Conservation (phyloP, 2,888 invertebrate species). For the Acrobeloides nanus region DNA sequence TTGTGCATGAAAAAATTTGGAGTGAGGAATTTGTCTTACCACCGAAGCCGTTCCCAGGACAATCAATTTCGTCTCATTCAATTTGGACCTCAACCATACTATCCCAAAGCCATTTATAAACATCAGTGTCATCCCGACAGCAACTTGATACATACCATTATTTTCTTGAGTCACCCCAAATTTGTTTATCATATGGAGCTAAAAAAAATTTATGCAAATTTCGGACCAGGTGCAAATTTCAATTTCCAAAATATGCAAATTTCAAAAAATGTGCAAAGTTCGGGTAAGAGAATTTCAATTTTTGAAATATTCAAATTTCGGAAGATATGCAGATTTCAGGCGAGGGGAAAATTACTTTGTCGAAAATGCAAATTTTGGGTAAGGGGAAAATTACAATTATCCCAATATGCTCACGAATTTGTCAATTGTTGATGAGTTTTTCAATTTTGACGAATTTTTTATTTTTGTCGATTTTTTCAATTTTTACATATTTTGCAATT, state of each 20-base stretch:
- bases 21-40: slow-evolving; percentile 21
- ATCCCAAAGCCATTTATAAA: slow-evolving; percentile 38
- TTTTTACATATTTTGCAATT: too few species aligned
- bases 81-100: slow-evolving; percentile 30
- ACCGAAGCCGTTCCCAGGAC: slow-evolving; percentile 26
- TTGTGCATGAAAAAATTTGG: not conserved
- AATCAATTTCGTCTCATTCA: slow-evolving; percentile 32
- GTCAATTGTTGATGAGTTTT: not conserved
- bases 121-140: slow-evolving; percentile 32
- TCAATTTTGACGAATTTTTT: not conserved
- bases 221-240: slow-evolving; percentile 24
- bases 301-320: slow-evolving; percentile 24
- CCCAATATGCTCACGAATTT: too few species aligned
- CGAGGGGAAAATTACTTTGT: too few species aligned
- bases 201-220: slow-evolving; percentile 27
- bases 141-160: slow-evolving; percentile 32
- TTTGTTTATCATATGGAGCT: slow-evolving; percentile 38
- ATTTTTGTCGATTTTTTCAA: not conserved
- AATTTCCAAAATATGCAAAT: slow-evolving; percentile 21
- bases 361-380: too few species aligned
- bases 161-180: slow-evolving; percentile 28
- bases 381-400: too few species aligned
- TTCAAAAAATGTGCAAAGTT: slow-evolving; percentile 26
- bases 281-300: slow-evolving; percentile 30
- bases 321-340: too few species aligned